These are phyloP conservation scores for Drosophila repletoides DNA, from an alignment of 1,140 invertebrate genomes.

Conservation along the genomic window DNA sequence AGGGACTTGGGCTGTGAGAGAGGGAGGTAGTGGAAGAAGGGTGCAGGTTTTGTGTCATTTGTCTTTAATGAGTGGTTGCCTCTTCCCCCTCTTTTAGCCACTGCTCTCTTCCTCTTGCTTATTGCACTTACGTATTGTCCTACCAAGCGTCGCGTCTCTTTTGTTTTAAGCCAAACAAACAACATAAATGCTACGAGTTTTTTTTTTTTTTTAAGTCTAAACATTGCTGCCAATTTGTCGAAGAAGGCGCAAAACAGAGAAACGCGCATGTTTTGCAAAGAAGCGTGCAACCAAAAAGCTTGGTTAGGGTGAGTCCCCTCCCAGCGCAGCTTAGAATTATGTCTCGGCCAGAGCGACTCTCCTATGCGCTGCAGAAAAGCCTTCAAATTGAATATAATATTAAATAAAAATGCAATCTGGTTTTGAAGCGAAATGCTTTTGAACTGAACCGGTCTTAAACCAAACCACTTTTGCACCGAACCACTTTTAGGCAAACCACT, in stretches of 20 bases:
- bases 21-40: not conserved
- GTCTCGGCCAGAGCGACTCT: not conserved
- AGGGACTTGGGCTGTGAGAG: constrained; percentile 12
- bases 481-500: too few relatives aligned
- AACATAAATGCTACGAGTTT: too few relatives aligned
- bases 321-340: not conserved
- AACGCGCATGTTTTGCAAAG: constrained; percentile 29
- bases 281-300: constrained; percentile 29
- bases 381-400: too few relatives aligned
- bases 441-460: not conserved
- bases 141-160: constrained; percentile 62
- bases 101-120: not conserved
- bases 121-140: constrained; percentile 54
- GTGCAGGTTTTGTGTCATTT: constrained; percentile 67
- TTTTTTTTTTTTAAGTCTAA: too few relatives aligned
- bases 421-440: constrained; percentile 2
- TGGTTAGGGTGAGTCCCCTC: constrained; percentile 13
- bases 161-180: constrained; percentile 69
- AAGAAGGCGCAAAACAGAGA: constrained; percentile 48
- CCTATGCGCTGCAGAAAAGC: not conserved
- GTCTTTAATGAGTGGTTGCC: constrained; percentile 70
- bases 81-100: constrained; percentile 4
- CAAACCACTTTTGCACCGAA: too few relatives aligned
- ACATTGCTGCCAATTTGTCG: constrained; percentile 68
- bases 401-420: too few relatives aligned